phyloP scores from a whole-genome alignment of 2,797 vertebrate genomes.

The Bucorvus abyssinicus region DNA sequence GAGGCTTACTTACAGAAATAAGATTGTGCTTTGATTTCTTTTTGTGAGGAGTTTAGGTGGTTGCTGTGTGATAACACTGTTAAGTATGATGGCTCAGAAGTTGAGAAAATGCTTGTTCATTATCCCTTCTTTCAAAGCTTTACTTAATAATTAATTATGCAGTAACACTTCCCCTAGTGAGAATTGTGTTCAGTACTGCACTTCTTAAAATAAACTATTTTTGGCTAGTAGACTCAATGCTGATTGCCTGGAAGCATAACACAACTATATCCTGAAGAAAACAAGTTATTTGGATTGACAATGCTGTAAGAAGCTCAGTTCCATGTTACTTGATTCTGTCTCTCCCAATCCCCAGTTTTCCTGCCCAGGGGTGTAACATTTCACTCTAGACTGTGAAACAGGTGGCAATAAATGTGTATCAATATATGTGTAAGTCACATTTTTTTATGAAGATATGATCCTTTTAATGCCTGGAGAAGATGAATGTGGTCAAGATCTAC shows the following conservation, averaged over 20 bases:
- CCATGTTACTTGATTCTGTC: neutral
- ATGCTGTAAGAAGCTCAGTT: neutral
- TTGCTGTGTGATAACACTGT: neutral
- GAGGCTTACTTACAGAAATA: neutral
- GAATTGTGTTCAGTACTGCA: neutral
- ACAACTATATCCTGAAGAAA: neutral
- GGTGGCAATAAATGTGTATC: neutral
- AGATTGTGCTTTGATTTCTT: neutral
- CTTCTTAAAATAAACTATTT: conserved; percentile 3
- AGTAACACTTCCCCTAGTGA: neutral
- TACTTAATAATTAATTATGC: neutral
- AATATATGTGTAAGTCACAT: neutral
- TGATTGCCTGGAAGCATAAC: neutral
- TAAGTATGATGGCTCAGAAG: neutral
- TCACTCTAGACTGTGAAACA: neutral
- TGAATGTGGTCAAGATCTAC: neutral
- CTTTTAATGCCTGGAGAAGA: neutral
- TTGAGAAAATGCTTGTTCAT: neutral
- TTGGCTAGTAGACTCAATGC: neutral
- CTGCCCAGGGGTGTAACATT: neutral
- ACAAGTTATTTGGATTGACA: neutral
- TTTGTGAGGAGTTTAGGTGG: neutral
- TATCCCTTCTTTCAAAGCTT: neutral
- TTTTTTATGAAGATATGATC: neutral
- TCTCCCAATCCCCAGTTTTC: neutral